phyloP scores from a whole-genome alignment of 2,797 vertebrate species.

The Mus minutoides region DNA sequence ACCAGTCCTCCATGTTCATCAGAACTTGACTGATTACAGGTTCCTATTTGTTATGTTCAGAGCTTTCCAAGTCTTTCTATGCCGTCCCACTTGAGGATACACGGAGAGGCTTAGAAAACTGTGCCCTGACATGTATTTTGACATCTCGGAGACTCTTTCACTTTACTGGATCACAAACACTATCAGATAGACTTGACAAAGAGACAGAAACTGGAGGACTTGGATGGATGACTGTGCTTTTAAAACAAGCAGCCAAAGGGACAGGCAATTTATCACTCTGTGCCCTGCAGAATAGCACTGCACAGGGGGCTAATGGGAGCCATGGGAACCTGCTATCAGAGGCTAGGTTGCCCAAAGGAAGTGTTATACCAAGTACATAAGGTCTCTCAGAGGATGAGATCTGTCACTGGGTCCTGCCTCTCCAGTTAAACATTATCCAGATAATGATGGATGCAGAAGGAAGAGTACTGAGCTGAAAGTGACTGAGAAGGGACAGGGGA shows the following conservation, averaged over 20 bases:
- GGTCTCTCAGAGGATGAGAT: slow-evolving; percentile 32
- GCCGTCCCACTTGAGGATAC: not conserved
- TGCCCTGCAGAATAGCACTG: slow-evolving; percentile 13
- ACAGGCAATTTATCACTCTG: slow-evolving; percentile 30
- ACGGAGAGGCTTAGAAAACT: not conserved
- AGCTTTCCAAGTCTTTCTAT: not conserved
- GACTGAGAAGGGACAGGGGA: not conserved
- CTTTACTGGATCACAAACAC: not conserved
- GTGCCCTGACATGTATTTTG: not conserved
- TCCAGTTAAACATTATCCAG: slow-evolving; percentile 6
- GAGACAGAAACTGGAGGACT: slow-evolving; percentile 3
- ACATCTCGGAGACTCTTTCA: slow-evolving; percentile 22
- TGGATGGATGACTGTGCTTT: slow-evolving; percentile 21
- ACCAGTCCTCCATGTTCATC: not conserved
- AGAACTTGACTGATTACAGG: not conserved
- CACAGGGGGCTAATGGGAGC: not conserved
- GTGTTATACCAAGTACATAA: not conserved
- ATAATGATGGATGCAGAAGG: not conserved
- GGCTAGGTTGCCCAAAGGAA: slow-evolving; percentile 32
- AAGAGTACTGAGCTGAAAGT: not conserved
- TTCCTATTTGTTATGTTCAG: not conserved
- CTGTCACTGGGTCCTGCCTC: not conserved
- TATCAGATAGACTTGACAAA: slow-evolving; percentile 41
- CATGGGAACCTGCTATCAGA: not conserved
- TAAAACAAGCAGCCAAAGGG: not conserved